Evolutionary conservation across 2,113 vertebrate species (phyloP), one percentile per base, ranked within the genome.

Genomic region (Equus quagga): DNA sequence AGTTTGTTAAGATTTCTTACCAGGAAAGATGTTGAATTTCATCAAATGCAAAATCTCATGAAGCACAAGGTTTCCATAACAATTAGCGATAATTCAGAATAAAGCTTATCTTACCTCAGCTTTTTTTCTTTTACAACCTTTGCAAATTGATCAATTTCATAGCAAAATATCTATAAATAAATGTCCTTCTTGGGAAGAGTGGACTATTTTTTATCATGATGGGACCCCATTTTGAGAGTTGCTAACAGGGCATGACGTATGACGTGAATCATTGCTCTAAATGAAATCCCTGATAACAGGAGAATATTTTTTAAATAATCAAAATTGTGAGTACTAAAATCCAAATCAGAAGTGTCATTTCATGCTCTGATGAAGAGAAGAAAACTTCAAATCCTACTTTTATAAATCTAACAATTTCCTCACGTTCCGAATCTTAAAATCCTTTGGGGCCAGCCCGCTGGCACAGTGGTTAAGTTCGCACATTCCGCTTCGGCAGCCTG

Each of bases 91-190:
- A 90, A 76, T 91, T 94, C 54, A 84, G 13, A 91, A 88, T 58
- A 62, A 95, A 94, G 13, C 2, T 87, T 65, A 80, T 78, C 65
- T 94, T 72, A 73, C 31, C n/a, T 79, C 11, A 76, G 10, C 41
- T 90, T 90, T 95, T 72, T 84, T 81, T 64, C 14, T 90, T 96
- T 94, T 28, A 62, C 12, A 91, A 41, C 4, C 21, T 97, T 78
- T 95, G 44, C 23, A 91, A 73, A 94, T 87, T 36, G 2, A 73
- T 81, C 15, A 26, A 28, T 86, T 41, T 64, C 49, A 31, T 46
- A 79, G 75, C 6, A 90, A 97, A 97, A 64, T 92, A 65, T 67
- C 62, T 70, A 33, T 82, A 81, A 76, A 67, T 36, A 94, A 90
- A n/a, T 46, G 17, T 60, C 18, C 46, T 56, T 75, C 76, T 83